Evolutionary conservation across 2,888 invertebrate species (phyloP).

Genomic region (Argynnis bischoffii): DNA sequence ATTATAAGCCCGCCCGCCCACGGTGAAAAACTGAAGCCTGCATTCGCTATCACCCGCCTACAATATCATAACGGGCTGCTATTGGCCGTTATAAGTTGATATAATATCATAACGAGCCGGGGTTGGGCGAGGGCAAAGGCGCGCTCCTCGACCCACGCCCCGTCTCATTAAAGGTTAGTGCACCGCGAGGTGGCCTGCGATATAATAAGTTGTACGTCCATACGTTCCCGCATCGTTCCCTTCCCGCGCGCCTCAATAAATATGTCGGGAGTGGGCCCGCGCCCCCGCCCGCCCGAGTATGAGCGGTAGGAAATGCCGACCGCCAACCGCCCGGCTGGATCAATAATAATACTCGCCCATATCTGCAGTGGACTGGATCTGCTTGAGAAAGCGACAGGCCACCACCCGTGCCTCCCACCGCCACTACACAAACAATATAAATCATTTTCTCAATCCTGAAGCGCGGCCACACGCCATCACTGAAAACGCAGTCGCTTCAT

Average conservation of each 20-base stretch:
- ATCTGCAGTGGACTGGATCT: conserved; percentile 81
- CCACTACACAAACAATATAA: conserved; percentile 79
- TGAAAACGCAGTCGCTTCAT: conserved; percentile 43
- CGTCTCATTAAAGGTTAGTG: conserved; percentile 71
- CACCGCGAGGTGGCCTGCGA: conserved; percentile 64
- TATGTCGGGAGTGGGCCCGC: conserved; percentile 63
- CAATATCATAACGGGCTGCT: conserved; percentile 80
- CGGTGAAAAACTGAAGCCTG: conserved; percentile 65
- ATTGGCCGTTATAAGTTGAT: conserved; percentile 82
- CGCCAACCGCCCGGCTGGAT: conserved; percentile 76
- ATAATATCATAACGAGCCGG: conserved; percentile 84
- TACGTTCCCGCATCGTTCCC: conserved; percentile 54
- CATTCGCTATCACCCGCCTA: conserved; percentile 71
- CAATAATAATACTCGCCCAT: conserved; percentile 82
- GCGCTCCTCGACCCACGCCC: conserved; percentile 62
- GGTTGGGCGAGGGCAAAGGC: conserved; percentile 77
- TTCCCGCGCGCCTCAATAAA: conserved; percentile 70
- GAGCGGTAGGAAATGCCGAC: conserved; percentile 73
- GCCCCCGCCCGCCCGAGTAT: conserved; percentile 66
- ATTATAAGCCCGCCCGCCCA: conserved; percentile 80
- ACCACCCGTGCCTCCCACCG: conserved; percentile 48
- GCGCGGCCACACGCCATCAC: conserved; percentile 62
- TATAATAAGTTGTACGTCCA: conserved; percentile 73
- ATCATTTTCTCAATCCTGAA: conserved; percentile 74
- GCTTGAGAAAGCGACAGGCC: conserved; percentile 73